Base-by-base conservation (phyloP, 2,888 invertebrate genomes). In the Amblyjoppa proteus region DNA sequence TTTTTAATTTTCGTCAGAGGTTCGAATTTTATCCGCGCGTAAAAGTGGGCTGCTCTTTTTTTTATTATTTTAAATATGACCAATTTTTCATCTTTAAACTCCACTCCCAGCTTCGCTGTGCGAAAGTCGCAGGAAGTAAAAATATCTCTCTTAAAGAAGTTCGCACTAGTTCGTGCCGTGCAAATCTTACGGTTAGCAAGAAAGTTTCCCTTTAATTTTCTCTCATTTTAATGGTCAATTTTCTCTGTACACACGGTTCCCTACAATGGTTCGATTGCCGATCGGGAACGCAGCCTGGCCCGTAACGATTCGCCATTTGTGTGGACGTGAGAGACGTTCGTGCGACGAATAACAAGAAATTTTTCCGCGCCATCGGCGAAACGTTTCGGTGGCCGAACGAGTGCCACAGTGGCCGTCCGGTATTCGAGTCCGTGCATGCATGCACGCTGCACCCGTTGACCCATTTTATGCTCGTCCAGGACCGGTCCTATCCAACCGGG, bases 261-360 rank as follows among this genome's bases (percentile, higher is more conserved):
- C 34, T 66, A 25, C 7, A 13, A 66, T 76, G 34, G 51, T 51
- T 64, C 49, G 75, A 51, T 75, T 41, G 6, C 25, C 66, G 53
- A 25, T 53, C 53, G 64, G 31, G n/a, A 53, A 41, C 51, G 28
- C 56, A 56, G 77, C 20, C 41, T 4, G 38, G 25, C n/a, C 28
- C 28, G 77, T 68, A 68, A 77, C 56, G 77, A 77, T 77, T 76
- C 38, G 34, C 5, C 61, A 53, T 77, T 83, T 38, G 83, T 28
- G 53, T 11, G 31, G 64, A 34, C 64, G 31, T 2, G 6, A 6
- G 16, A 28, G 64, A 64, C 31, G 76, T 64, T 86, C 85, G 85
- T 74, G 83, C 64, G 34, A 56, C 49, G 85, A 85, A 85, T 85
- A 83, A 83, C 70, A 86, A 86, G 64, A 77, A 74, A 84, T 64